phyloP scores from a whole-genome alignment of 2,113 vertebrate genomes.

The Percopsis transmontana region DNA sequence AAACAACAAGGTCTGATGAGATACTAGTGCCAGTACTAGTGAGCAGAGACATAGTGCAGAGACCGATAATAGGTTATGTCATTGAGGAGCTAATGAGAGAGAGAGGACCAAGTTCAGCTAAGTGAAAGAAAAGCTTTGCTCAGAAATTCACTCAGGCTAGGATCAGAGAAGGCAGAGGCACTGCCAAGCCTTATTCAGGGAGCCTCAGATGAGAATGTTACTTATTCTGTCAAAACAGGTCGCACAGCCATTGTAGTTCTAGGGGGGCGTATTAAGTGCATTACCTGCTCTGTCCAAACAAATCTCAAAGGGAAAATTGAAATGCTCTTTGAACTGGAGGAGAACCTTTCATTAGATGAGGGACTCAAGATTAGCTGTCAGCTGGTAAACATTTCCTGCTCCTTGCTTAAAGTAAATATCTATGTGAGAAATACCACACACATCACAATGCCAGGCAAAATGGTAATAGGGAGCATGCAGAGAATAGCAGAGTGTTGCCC shows the following conservation, averaged over 20 bases:
- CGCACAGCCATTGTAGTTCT: background rate
- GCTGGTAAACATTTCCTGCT: background rate
- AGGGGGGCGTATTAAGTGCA: background rate
- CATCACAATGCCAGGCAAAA: background rate
- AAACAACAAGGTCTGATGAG: background rate
- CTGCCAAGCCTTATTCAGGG: background rate
- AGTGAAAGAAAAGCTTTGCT: background rate
- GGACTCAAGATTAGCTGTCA: background rate
- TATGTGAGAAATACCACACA: conserved; percentile 1
- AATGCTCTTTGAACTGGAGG: conserved; percentile 16
- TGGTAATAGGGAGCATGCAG: conserved; percentile 3
- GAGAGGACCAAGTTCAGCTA: background rate
- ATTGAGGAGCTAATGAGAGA: conserved; percentile 6
- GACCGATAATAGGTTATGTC: conserved; percentile 8
- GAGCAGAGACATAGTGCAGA: background rate
- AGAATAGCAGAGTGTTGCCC: conserved; percentile 6
- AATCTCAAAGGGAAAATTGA: background rate
- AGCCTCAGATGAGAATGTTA: background rate
- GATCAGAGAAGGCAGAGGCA: background rate
- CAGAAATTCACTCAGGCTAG: background rate
- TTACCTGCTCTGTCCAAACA: conserved; percentile 4
- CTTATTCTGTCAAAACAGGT: conserved; percentile 3
- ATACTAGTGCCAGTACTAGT: conserved; percentile 5
- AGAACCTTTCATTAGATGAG: conserved; percentile 5
- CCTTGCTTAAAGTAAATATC: background rate